Base-by-base conservation (phyloP, 2,888 invertebrate species). In the Euclidia mi region DNA sequence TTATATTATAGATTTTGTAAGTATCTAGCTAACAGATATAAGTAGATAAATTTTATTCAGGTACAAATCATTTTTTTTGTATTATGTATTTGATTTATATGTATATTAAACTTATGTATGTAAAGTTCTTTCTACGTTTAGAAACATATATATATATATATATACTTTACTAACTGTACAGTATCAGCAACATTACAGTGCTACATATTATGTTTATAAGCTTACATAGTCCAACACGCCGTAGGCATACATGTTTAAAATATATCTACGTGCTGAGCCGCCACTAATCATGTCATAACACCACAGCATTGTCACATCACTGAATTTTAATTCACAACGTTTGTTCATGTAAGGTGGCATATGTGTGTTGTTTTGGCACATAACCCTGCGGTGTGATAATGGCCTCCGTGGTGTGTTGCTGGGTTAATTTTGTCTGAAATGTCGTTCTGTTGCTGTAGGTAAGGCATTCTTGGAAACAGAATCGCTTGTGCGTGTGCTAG, bases 361-460 rank as follows among this genome's bases (percentile, higher is more conserved):
- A 9, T 43, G 56, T 49, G 58, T 34, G 52, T 45, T 65, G 63
- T 70, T n/a, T 57, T 60, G 42, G 56, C 63, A 58, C 63, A 68
- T 69, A 67, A 68, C 65, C 66, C 67, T 71, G 73, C 58, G 71
- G 66, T 76, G 66, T 79, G 73, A 62, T 74, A 78, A 81, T 68
- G 69, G 51, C 49, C 42, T 45, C 55, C 18, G 70, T 45, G 59
- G 70, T 55, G 53, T 61, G 64, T 65, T 56, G 42, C 35, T 57
- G 55, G 65, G 67, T 75, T 80, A 78, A 77, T 78, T 76, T 73
- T 47, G 65, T 56, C 51, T 53, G 47, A 47, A 67, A 67, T 65
- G 41, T 11, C 35, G 6, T 31, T 48, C 43, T 58, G 45, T 56
- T 56, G 40, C n/a, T 48, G 58, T 46, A 43, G 59, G 41, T 47